Evolutionary conservation across 2,888 invertebrate species (phyloP).

Genomic region (Cryptus viduatorius): DNA sequence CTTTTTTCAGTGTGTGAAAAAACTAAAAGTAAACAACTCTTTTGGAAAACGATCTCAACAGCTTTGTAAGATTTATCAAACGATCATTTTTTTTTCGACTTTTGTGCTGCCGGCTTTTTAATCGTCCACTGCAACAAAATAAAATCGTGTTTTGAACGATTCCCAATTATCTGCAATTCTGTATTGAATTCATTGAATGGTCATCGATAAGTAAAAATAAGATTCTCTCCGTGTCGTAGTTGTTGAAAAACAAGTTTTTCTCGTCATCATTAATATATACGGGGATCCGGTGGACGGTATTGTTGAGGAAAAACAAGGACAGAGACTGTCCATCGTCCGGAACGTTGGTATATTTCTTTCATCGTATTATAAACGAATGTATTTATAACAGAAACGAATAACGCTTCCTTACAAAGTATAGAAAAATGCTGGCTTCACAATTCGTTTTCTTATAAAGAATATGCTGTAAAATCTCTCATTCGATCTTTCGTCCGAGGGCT

Average conservation of each 20-base stretch:
- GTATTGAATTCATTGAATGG: not conserved
- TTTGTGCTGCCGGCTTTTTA: too few species aligned
- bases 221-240: not conserved
- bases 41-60: too few species aligned
- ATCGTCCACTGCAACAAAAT: too few species aligned
- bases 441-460: constrained; percentile 48
- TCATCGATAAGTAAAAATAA: not conserved
- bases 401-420: constrained; percentile 44
- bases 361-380: constrained; percentile 6
- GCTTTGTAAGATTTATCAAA: too few species aligned
- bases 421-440: constrained; percentile 27
- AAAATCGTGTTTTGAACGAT: too few species aligned
- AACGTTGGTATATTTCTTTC: constrained; percentile 51
- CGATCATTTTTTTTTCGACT: too few species aligned
- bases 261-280: not conserved
- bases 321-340: constrained; percentile 37
- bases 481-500: constrained; percentile 12
- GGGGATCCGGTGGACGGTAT: not conserved
- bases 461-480: constrained; percentile 24
- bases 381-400: constrained; percentile 34
- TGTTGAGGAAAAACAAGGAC: constrained; percentile 6
- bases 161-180: too few species aligned
- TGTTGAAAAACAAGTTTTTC: not conserved
- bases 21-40: too few species aligned
- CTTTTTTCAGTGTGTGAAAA: too few species aligned